phyloP scores from a whole-genome alignment of 1,140 invertebrate genomes.

The Zelostemma sp. region DNA sequence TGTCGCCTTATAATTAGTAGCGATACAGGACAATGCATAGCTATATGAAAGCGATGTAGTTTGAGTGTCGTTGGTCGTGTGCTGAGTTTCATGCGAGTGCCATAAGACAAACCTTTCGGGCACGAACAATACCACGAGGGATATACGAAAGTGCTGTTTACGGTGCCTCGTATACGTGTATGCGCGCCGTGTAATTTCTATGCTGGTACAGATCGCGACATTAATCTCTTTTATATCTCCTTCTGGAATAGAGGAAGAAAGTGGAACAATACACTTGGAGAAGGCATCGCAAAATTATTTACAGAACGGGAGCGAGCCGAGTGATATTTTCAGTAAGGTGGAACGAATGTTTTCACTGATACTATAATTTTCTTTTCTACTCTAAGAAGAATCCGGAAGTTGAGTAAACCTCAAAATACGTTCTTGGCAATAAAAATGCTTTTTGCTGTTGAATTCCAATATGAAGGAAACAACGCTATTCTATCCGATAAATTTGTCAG shows the following conservation, averaged over 20 bases:
- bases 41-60: constrained; percentile 28
- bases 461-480: too few relatives aligned
- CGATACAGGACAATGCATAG: constrained; percentile 47
- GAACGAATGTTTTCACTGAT: neutral
- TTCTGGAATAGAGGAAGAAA: constrained; percentile 39
- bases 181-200: constrained; percentile 34
- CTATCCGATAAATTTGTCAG: too few relatives aligned
- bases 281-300: constrained; percentile 40
- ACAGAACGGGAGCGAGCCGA: constrained; percentile 4
- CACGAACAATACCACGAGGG: constrained; percentile 17
- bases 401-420: too few relatives aligned
- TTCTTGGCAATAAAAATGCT: too few relatives aligned
- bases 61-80: constrained; percentile 34
- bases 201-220: constrained; percentile 39
- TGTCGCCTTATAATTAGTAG: constrained; percentile 57
- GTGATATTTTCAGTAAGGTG: constrained; percentile 12
- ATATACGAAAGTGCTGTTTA: constrained; percentile 33
- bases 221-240: constrained; percentile 50
- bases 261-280: constrained; percentile 24
- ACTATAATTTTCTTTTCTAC: too few relatives aligned
- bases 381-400: too few relatives aligned
- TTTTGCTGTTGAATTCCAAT: too few relatives aligned
- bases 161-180: constrained; percentile 14
- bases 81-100: constrained; percentile 31
- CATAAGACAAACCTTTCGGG: constrained; percentile 21